Evolutionary conservation across 23 tunicate genomes (phyloP), one percentile per base, ranked within the genome.

Genomic region (Botrylloides violaceus): DNA sequence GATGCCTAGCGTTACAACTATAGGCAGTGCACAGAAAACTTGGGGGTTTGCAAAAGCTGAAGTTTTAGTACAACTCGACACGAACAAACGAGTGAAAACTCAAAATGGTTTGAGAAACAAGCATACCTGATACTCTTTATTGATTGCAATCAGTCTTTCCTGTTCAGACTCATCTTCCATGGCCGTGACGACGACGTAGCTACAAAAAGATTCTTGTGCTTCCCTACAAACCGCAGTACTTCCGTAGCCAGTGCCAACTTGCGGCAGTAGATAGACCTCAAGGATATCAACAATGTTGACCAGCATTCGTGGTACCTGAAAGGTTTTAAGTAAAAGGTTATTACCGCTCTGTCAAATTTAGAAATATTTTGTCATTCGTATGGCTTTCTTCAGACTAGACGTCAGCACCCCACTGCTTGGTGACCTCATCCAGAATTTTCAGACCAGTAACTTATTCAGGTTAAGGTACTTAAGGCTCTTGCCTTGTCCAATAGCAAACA

Each of bases 41-140:
- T n/a, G n/a, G n/a, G n/a, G n/a, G n/a, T n/a, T n/a, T n/a, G n/a
- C n/a, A n/a, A n/a, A n/a, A n/a, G n/a, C n/a, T n/a, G n/a, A n/a
- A n/a, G n/a, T n/a, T n/a, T n/a, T n/a, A n/a, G n/a, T n/a, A n/a
- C n/a, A n/a, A n/a, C n/a, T n/a, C n/a, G n/a, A n/a, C n/a, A n/a
- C n/a, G n/a, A n/a, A n/a, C n/a, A n/a, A n/a, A n/a, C n/a, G n/a
- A n/a, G n/a, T n/a, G n/a, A n/a, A n/a, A n/a, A n/a, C n/a, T n/a
- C n/a, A n/a, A n/a, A n/a, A n/a, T n/a, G n/a, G n/a, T n/a, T n/a
- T n/a, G n/a, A n/a, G n/a, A n/a, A n/a, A n/a, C n/a, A n/a, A n/a
- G n/a, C n/a, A n/a, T n/a, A 77, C 87, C 80, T 82, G 87, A 37
- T 82, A 82, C 29, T 66, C 50, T 66, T 63, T 30, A 37, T 82